These are phyloP conservation scores for Pyrgus malvae DNA, from an alignment of 2,888 invertebrate species.

Conservation along the genomic window DNA sequence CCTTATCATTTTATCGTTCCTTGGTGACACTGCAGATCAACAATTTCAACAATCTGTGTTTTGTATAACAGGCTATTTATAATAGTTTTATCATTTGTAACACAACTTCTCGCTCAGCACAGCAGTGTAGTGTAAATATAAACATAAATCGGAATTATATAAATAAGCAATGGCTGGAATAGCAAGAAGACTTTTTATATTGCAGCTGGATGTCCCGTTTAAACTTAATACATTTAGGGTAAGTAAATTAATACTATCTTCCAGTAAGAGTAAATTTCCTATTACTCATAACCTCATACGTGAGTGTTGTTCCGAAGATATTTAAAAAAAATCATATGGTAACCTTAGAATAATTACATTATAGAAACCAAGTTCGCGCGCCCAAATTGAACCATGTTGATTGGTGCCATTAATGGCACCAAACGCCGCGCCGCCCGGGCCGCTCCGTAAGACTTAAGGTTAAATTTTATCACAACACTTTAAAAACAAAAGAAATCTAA, in stretches of 20 bases:
- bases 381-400: no score
- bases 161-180: slow-evolving; percentile 10
- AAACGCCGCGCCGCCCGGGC: no score
- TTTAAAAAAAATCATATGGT: no score
- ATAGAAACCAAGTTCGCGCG: no score
- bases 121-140: not conserved
- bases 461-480: no score
- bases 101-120: not conserved
- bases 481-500: no score
- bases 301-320: no score
- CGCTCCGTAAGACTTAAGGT: no score
- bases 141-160: no score
- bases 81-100: not conserved
- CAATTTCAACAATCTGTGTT: not conserved
- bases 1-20: slow-evolving; percentile 18
- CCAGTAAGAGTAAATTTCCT: not conserved
- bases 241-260: not conserved
- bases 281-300: no score
- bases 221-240: slow-evolving; percentile 16
- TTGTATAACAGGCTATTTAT: not conserved
- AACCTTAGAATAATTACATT: no score
- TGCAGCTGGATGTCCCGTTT: not conserved
- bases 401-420: no score
- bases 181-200: slow-evolving; percentile 8
- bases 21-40: slow-evolving; percentile 1